Percentiles rank a stretch among this genome's conserved stretches.
These are phyloP conservation scores for Pterocles orientalis DNA, from an alignment of 2,113 vertebrate species.

Conservation along the genomic window DNA sequence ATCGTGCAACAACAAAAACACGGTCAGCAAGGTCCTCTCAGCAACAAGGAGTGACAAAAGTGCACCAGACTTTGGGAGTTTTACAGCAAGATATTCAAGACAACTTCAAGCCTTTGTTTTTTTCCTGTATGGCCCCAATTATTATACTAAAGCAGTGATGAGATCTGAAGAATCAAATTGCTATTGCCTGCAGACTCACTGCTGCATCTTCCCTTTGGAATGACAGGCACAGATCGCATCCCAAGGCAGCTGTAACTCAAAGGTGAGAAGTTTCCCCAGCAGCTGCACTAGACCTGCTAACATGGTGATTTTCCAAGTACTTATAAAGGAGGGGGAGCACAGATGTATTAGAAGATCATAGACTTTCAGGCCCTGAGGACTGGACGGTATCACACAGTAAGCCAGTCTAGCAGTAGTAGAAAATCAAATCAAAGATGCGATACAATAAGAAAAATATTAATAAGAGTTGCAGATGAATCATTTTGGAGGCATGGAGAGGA, in stretches of 20 bases:
- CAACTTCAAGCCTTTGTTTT: background rate
- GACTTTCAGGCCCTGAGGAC: background rate
- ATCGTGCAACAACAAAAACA: background rate
- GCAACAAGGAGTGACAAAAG: rapidly evolving
- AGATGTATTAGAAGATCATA: background rate
- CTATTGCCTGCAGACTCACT: background rate
- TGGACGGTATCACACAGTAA: background rate
- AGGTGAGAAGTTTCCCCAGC: background rate
- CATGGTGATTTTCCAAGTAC: background rate
- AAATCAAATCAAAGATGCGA: background rate
- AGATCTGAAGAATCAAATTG: background rate
- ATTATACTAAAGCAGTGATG: background rate
- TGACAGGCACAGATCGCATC: background rate
- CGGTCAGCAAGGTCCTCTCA: background rate
- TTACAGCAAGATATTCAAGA: background rate
- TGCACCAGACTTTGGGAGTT: background rate
- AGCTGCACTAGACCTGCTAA: background rate
- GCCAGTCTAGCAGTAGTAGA: background rate
- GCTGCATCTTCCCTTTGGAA: background rate
- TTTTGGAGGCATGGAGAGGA: background rate
- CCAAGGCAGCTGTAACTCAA: background rate
- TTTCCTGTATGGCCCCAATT: background rate
- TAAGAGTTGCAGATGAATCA: background rate
- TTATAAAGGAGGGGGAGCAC: rapidly evolving
- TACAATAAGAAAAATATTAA: background rate